Conservation (phyloP, 2,888 invertebrate species). For the Zaprionus bogoriensis region DNA sequence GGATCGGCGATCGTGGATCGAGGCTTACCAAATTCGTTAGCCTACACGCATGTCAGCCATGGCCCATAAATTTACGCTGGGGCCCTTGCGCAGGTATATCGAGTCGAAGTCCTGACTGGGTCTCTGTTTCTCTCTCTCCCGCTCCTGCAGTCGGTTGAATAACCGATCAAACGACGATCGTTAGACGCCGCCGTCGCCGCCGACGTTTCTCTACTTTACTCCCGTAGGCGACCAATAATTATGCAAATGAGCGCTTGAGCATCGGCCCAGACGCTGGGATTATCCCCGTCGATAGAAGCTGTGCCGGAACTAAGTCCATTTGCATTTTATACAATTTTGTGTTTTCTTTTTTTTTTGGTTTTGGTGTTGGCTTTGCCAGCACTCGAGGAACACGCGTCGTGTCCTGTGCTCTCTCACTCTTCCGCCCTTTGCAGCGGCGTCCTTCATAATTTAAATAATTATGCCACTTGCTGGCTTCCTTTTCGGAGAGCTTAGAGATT, state of each 20-base stretch:
- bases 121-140: too few relatives aligned
- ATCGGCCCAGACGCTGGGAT: constrained; percentile 39
- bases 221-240: constrained; percentile 64
- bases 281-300: constrained; percentile 70
- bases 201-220: too few relatives aligned
- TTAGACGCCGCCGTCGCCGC: constrained; percentile 72
- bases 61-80: constrained; percentile 60
- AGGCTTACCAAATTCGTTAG: constrained; percentile 42
- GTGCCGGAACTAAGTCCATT: constrained; percentile 74
- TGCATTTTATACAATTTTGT: constrained; percentile 61
- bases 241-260: constrained; percentile 63
- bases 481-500: constrained; percentile 72
- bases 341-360: too few relatives aligned
- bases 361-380: too few relatives aligned
- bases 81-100: constrained; percentile 21
- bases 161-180: constrained; percentile 28
- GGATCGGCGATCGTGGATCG: neutral
- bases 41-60: constrained; percentile 57
- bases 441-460: constrained; percentile 78
- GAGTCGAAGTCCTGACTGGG: neutral
- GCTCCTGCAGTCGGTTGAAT: constrained; percentile 16
- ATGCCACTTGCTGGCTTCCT: constrained; percentile 78
- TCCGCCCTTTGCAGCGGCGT: constrained; percentile 55
- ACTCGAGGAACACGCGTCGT: constrained; percentile 62
- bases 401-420: neutral